These are phyloP conservation scores for Yponomeuta plumbellus DNA, from an alignment of 2,888 invertebrate genomes.

Conservation along the genomic window DNA sequence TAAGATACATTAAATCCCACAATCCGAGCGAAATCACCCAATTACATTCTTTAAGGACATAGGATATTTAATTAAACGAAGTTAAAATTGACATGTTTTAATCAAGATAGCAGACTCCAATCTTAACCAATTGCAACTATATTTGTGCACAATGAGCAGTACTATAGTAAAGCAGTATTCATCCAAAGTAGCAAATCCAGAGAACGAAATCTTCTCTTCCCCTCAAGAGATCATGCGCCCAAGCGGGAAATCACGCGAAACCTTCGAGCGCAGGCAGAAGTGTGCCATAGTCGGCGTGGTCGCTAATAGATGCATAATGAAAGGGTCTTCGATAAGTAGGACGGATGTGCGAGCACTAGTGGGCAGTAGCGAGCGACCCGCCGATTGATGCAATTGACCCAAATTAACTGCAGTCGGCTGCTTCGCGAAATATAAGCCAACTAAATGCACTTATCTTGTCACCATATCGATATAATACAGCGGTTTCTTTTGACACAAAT, in stretches of 20 bases:
- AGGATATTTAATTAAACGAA: background rate
- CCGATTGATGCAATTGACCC: slow-evolving; percentile 50
- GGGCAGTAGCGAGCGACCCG: slow-evolving; percentile 37
- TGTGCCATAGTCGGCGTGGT: background rate
- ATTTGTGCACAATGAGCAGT: background rate
- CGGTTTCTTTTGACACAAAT: too few species aligned
- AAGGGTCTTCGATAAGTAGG: slow-evolving; percentile 29
- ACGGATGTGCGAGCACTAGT: slow-evolving; percentile 19
- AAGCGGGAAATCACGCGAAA: too few species aligned
- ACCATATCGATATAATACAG: too few species aligned
- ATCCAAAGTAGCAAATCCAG: too few species aligned
- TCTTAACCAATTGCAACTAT: background rate
- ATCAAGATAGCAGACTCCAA: background rate
- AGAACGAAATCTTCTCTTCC: too few species aligned
- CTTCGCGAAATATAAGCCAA: background rate
- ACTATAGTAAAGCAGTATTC: too few species aligned
- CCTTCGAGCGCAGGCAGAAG: too few species aligned
- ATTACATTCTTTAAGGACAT: background rate
- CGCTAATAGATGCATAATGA: slow-evolving; percentile 15
- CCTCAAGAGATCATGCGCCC: too few species aligned
- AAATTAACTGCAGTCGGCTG: slow-evolving; percentile 36
- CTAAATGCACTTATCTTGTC: background rate
- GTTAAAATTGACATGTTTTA: background rate
- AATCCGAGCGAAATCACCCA: background rate
- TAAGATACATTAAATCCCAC: background rate